Evolutionary conservation across 1,140 invertebrate genomes (phyloP), one percentile per base, ranked within the genome.

Genomic region (Drosophila kanapiae): DNA sequence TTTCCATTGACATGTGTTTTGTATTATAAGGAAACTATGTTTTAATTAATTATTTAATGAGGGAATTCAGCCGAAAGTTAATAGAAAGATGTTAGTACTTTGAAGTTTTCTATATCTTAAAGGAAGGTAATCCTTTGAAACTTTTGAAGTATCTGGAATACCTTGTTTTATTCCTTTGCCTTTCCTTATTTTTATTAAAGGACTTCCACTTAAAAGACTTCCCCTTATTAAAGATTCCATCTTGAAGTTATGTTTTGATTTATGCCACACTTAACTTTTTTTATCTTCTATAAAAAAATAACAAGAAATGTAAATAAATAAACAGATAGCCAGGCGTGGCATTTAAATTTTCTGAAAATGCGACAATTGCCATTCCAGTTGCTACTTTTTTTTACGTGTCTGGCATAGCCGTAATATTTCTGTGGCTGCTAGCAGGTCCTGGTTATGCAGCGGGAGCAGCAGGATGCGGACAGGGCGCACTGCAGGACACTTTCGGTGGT

Each of bases 311-410:
- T 14, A 14, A 7, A 37, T 11, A 37, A 61, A 37, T 37, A 61
- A 37, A 11, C 13, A 49, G 8, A 48, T 23, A 67, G 9, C 23
- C 47, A 42, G 37, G 37, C 42, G 0, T 10, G 47, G 6, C 35
- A 80, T 84, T 87, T 88, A 78, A 80, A 87, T 88, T 86, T 80
- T 80, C 74, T 88, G 58, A 49, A 56, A 59, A 67, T 59, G 78
- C 72, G 78, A 71, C 72, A 79, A 71, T 75, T 49, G 29, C 48
- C 35, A n/a, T 49, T 53, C 18, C 14, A 4, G 42, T 40, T 75
- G 45, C 38, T 35, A 45, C 48, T 67, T 29, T 62, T 51, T 76
- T 38, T 59, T 23, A 23, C 23, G 7, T 60, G 62, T 33, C 16
- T 35, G 29, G 8, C 29, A 27, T 38, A 64, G 31, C 76, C 75